These are phyloP conservation scores for Ptychobarbus kaznakovi DNA, from an alignment of 2,797 vertebrate genomes.

Conservation along the genomic window DNA sequence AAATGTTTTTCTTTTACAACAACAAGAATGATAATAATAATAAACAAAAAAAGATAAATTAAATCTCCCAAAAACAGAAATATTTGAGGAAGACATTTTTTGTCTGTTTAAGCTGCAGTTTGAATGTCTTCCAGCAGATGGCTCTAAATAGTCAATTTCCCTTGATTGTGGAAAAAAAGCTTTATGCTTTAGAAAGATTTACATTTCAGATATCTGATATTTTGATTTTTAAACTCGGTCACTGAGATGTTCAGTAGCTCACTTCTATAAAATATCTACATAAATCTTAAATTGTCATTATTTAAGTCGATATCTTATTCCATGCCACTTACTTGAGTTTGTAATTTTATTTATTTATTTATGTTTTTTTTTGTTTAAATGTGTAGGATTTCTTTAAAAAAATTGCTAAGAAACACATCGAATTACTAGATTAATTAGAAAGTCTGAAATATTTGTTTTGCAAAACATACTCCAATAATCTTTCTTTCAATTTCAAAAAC, in stretches of 20 bases:
- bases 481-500: not conserved
- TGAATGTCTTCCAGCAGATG: slow-evolving; percentile 4
- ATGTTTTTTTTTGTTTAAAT: not conserved
- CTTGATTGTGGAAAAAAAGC: not conserved
- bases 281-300: not conserved
- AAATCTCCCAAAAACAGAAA: not conserved
- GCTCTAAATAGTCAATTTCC: not conserved
- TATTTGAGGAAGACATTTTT: not conserved
- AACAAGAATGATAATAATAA: not conserved
- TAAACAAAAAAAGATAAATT: not conserved
- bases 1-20: not conserved
- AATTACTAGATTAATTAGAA: not conserved
- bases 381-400: not conserved
- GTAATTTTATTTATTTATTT: not conserved
- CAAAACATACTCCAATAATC: not conserved
- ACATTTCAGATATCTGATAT: not conserved
- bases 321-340: not conserved
- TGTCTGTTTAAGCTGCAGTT: not conserved
- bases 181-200: not conserved
- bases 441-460: not conserved
- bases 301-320: not conserved
- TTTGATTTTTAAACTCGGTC: not conserved
- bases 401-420: not conserved
- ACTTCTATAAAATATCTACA: not conserved
- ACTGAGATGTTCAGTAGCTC: not conserved